phyloP scores from a whole-genome alignment of 2,113 vertebrate species.

The Pangasianodon hypophthalmus region DNA sequence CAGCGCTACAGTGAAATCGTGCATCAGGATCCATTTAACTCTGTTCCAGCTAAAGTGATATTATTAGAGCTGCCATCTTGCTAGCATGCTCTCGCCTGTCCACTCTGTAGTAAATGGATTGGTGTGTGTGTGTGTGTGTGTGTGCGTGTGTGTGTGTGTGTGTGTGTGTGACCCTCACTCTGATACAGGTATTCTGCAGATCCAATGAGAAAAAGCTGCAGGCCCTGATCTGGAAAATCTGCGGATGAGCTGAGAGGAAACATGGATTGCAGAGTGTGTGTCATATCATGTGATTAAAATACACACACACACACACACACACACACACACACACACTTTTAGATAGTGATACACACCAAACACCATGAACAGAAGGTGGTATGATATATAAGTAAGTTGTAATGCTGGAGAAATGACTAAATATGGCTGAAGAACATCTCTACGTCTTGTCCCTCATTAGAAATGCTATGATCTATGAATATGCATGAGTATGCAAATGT shows the following conservation, averaged over 20 bases:
- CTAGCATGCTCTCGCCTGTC: not conserved
- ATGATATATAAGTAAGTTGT: not conserved
- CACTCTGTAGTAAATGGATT: not conserved
- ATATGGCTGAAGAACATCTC: not conserved
- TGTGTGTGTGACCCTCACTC: not conserved
- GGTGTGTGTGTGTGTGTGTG: not conserved
- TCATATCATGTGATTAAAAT: not conserved
- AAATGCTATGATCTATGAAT: not conserved
- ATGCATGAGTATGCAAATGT: not conserved
- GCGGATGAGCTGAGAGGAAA: not conserved
- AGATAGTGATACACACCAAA: not conserved
- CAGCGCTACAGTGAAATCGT: not conserved
- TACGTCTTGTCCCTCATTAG: not conserved
- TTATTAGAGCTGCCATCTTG: not conserved
- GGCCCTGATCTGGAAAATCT: not conserved
- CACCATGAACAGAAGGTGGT: not conserved
- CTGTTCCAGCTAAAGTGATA: not conserved
- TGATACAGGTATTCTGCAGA: not conserved
- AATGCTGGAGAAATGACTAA: not conserved
- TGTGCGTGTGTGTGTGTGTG: slow-evolving; percentile 6
- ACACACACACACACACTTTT: not conserved
- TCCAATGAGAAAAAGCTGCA: not conserved
- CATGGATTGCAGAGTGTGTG: not conserved
- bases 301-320: not conserved
- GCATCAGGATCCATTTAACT: not conserved